phyloP scores from a whole-genome alignment of 1,140 invertebrate species.

The Triops longicaudatus region DNA sequence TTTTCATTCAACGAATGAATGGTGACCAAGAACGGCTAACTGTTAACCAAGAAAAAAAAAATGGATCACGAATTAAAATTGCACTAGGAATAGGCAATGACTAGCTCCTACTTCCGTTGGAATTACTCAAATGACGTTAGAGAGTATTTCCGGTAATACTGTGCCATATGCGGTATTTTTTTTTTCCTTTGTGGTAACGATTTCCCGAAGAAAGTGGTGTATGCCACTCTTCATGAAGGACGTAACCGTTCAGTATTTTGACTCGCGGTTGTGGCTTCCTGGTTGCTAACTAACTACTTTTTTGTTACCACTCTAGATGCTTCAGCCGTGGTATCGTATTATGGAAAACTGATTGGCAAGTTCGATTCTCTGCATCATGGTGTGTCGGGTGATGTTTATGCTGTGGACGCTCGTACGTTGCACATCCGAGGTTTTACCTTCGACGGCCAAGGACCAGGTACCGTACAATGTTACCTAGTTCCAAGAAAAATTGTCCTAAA shows the following conservation, averaged over 20 bases:
- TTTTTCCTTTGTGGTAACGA: neutral
- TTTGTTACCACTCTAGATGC: neutral
- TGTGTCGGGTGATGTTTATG: constrained; percentile 74
- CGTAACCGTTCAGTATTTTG: neutral
- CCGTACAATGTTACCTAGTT: neutral
- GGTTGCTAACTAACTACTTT: too few relatives aligned
- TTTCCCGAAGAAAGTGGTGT: neutral
- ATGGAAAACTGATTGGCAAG: constrained; percentile 66
- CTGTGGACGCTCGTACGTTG: constrained; percentile 73
- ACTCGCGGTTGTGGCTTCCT: too few relatives aligned
- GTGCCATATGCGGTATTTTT: neutral
- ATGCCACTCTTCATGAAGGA: neutral
- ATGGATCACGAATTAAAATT: neutral
- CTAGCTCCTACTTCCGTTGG: neutral
- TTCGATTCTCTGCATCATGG: constrained; percentile 69
- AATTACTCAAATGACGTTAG: neutral
- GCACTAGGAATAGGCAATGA: neutral
- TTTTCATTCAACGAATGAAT: too few relatives aligned
- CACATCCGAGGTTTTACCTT: constrained; percentile 80
- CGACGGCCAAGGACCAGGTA: constrained; percentile 79
- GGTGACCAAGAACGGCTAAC: too few relatives aligned
- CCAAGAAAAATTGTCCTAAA: neutral
- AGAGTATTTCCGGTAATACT: neutral
- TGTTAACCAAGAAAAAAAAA: too few relatives aligned
- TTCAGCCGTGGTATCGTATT: constrained; percentile 45